Conservation (phyloP, 2,888 invertebrate species). For the Caenorhabditis imperialis region DNA sequence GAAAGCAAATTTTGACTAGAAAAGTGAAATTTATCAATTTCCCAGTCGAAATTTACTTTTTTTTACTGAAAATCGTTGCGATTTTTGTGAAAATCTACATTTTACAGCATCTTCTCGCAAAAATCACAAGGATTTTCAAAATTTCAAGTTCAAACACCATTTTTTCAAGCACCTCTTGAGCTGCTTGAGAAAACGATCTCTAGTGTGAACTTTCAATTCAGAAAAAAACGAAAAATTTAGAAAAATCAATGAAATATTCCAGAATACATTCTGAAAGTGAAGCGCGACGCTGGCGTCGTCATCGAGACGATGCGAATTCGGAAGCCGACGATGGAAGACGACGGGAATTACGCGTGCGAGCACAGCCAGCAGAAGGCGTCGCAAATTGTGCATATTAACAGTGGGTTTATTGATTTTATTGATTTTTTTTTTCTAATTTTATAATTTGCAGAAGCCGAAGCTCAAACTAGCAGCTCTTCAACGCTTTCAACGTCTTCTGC, state of each 20-base stretch:
- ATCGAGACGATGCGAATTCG: slow-evolving; percentile 65
- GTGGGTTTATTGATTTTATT: slow-evolving; percentile 36
- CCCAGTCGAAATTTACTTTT: no score
- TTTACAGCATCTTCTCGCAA: no score
- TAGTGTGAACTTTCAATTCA: background rate
- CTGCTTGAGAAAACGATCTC: no score
- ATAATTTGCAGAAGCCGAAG: slow-evolving; percentile 54
- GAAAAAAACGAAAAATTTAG: background rate
- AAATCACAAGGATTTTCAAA: no score
- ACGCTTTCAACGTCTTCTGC: background rate
- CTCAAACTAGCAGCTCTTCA: slow-evolving; percentile 29
- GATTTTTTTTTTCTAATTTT: background rate
- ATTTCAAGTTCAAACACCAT: no score
- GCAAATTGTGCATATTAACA: slow-evolving; percentile 75
- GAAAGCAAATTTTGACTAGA: no score
- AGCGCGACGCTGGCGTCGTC: slow-evolving; percentile 61
- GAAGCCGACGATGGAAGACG: slow-evolving; percentile 67
- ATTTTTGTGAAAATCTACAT: no score
- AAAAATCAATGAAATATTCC: slow-evolving; percentile 22
- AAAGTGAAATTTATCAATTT: no score
- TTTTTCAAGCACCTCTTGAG: no score
- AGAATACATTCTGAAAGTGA: slow-evolving; percentile 69
- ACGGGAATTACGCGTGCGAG: slow-evolving; percentile 74
- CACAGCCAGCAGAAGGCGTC: slow-evolving; percentile 66
- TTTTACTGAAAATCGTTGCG: no score